Evolutionary conservation across 2,888 invertebrate genomes (phyloP), one percentile per base, ranked within the genome.

Genomic region (Limnephilus marmoratus): DNA sequence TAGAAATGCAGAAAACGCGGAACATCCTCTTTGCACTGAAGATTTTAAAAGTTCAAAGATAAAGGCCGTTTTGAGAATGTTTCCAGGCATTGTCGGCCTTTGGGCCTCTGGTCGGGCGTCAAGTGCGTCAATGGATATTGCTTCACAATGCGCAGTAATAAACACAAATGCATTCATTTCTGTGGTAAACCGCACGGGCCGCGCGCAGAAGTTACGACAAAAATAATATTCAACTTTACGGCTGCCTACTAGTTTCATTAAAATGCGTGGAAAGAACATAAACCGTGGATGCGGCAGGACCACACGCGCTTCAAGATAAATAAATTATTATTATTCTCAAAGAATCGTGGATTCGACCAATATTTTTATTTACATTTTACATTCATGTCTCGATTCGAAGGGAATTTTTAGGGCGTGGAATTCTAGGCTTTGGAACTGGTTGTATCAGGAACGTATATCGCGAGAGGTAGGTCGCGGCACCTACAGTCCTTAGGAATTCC

Each of bases 321-420:
- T 86, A 86, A 49, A 34, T 9, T 24, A 24, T 83, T 83, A 83
- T 31, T 83, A 83, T 37, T 34, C 82, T n/a, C 24, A 68, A 24
- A 68, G 68, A 68, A 68, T n/a, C 29, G 83, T 41, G 37, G 31
- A 34, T 24, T 24, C 37, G 37, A 81, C 81, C 80, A 45, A 45
- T 90, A 81, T 81, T 90, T 45, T 90, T 90, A 90, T 90, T 90
- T 82, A 90, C 90, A 82, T 90, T 68, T 68, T 24, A 68, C 68
- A n/a, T 68, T 90, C 90, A 45, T 45, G 41, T 82, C 82, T 80
- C 90, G 90, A 41, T 41, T 81, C 81, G 31, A 81, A 41, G 90
- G 81, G 81, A 90, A 45, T 81, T 81, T 81, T 41, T 11, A 83
- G 83, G 81, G 81, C 49, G 37, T n/a, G 31, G 81, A 81, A 90